Evolutionary conservation across 2,888 invertebrate species (phyloP), one percentile per base, ranked within the genome.

Genomic region (Caenorhabditis plicata): DNA sequence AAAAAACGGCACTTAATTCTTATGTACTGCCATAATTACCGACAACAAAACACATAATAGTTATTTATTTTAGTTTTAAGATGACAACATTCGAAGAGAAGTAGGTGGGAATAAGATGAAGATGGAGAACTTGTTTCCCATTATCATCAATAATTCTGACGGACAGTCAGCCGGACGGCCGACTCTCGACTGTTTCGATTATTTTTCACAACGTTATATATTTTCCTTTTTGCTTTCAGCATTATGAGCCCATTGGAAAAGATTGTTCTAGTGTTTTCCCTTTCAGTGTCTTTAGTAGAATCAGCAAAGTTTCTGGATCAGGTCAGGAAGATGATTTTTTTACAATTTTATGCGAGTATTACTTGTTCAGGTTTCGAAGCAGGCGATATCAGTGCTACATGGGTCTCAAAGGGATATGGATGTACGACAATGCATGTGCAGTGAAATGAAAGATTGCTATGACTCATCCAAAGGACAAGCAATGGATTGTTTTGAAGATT

Each of bases 371-470:
- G 52, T 68, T 1, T 64, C 65, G 20, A 57, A 61, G 27, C 63
- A 63, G 43, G 61, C 65, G 3, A 52, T 68, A 3, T 49, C 48
- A 22, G 68, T 68, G 7, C 56, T 68, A 4, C 68, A 68, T 36
- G 65, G 65, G 4, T 65, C 68, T 1, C 65, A 57, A 19, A 15
- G 49, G 15, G 38, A 23, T 23, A 57, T 60, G 13, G 65, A 61
- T 32, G 68, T 69, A 1, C 56, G 75, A 7, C 72, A 75, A 51
- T 75, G 75, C 31, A 66, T 68, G 1, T 75, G 75, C 36, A 38
- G 53, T 20, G 75, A 75, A 48, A 69, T 74, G 64, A 54, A 57
- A 13, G 58, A 64, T 39, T 75, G 75, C 29, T 66, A 72, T 36
- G 51, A 60, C 9, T 48, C 48, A 9, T 66, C 69, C 11, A 71